phyloP scores from a whole-genome alignment of 1,140 invertebrate genomes.

The Drosophila nigromelanica region DNA sequence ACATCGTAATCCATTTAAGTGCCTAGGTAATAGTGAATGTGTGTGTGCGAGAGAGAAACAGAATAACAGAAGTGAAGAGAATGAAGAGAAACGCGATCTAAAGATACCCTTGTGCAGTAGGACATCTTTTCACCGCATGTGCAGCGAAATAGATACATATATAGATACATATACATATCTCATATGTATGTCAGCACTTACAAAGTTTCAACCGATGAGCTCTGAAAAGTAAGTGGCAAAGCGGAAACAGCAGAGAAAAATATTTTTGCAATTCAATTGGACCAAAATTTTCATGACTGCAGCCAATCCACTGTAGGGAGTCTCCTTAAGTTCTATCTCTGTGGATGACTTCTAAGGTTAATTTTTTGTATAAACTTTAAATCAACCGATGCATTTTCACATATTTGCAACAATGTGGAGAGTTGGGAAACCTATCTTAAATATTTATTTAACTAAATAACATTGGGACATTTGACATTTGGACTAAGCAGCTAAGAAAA shows the following conservation, averaged over 20 bases:
- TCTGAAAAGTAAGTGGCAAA: constrained; percentile 62
- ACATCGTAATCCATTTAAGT: constrained; percentile 24
- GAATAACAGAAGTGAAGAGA: background rate
- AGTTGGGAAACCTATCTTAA: background rate
- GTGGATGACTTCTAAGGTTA: no score
- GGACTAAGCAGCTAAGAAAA: background rate
- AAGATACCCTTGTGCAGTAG: constrained; percentile 13
- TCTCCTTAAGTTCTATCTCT: background rate
- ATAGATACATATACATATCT: constrained; percentile 7
- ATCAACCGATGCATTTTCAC: background rate
- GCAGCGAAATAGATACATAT: constrained; percentile 44
- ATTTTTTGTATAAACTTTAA: background rate
- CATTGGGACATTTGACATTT: background rate
- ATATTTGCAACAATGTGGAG: no score
- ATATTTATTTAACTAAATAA: background rate
- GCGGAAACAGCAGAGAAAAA: constrained; percentile 54
- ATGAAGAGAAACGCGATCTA: constrained; percentile 39
- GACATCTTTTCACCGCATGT: constrained; percentile 8
- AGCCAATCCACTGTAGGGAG: constrained; percentile 47
- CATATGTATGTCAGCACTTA: background rate
- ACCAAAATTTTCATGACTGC: constrained; percentile 72
- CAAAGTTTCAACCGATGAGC: background rate
- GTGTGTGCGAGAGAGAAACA: background rate
- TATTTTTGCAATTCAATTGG: constrained; percentile 78
- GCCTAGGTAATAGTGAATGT: constrained; percentile 25